Conservation (phyloP, 1,140 invertebrate genomes). For the Lepidurus packardi region DNA sequence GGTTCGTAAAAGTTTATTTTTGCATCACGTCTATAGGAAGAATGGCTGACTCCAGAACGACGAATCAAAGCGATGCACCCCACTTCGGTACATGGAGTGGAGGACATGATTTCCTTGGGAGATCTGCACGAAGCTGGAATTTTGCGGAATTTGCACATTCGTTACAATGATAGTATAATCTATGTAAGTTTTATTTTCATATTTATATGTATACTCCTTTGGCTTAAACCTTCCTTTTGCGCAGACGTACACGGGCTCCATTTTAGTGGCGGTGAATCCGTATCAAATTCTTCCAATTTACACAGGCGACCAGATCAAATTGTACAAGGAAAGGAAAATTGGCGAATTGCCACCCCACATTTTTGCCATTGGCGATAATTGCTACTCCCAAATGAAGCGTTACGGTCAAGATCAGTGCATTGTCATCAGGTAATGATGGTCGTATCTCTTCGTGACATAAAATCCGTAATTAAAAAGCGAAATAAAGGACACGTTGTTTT, state of each 20-base stretch:
- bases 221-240: conserved; percentile 41
- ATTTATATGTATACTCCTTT: conserved; percentile 30
- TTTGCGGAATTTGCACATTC: conserved; percentile 88
- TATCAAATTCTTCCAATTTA: conserved; percentile 98
- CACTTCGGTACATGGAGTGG: conserved; percentile 94
- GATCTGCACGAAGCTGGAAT: conserved; percentile 99
- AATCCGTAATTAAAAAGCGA: neutral
- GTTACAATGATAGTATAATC: conserved; percentile 98
- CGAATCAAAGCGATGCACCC: conserved; percentile 98
- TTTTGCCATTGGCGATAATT: conserved; percentile 97
- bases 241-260: conserved; percentile 97
- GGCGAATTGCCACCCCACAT: conserved; percentile 97
- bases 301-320: conserved; percentile 92
- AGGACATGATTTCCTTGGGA: conserved; percentile 98
- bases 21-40: conserved; percentile 57
- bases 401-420: conserved; percentile 96
- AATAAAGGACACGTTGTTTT: neutral
- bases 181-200: conserved; percentile 68
- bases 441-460: neutral
- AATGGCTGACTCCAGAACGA: conserved; percentile 91
- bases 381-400: conserved; percentile 91
- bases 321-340: conserved; percentile 95
- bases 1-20: neutral
- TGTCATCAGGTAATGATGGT: conserved; percentile 68
- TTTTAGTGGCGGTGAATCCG: conserved; percentile 97